phyloP scores from a whole-genome alignment of 2,113 vertebrate species.

The Rhabdornis inornatus region DNA sequence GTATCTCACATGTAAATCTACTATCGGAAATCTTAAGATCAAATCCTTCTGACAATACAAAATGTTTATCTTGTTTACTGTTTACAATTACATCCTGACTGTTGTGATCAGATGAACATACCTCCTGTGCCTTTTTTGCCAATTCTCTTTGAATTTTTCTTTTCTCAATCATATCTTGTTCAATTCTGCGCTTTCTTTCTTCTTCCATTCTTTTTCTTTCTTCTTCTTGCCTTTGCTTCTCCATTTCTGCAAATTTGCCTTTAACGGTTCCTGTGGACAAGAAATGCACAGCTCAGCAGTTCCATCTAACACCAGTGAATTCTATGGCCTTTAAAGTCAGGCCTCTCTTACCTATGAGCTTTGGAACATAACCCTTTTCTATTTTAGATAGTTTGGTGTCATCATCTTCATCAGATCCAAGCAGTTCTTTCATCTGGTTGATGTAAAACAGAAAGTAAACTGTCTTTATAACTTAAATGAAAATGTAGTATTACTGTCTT shows the following conservation, averaged over 20 bases:
- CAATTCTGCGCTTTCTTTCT: constrained; percentile 87
- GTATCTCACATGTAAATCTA: background rate
- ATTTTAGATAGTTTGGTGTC: constrained; percentile 81
- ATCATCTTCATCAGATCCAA: constrained; percentile 93
- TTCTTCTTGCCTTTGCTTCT: constrained; percentile 91
- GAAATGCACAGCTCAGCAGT: background rate
- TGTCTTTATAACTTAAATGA: background rate
- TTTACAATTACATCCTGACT: background rate
- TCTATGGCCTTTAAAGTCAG: background rate
- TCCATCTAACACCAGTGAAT: background rate
- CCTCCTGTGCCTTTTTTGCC: constrained; percentile 89
- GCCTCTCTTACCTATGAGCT: constrained; percentile 88
- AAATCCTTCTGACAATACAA: background rate
- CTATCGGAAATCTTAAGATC: background rate
- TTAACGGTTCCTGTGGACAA: constrained; percentile 88
- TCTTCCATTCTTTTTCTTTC: constrained; percentile 88
- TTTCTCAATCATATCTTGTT: constrained; percentile 92
- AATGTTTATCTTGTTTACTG: background rate
- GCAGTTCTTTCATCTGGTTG: constrained; percentile 86
- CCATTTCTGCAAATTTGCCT: constrained; percentile 97
- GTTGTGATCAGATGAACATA: constrained; percentile 35
- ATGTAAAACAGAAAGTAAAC: constrained; percentile 23
- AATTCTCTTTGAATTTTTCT: constrained; percentile 93
- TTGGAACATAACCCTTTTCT: constrained; percentile 95
- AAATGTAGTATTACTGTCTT: background rate